Evolutionary conservation across 92 coral and sea anemone species (phyloP).

Genomic region (Desmophyllum pertusum): DNA sequence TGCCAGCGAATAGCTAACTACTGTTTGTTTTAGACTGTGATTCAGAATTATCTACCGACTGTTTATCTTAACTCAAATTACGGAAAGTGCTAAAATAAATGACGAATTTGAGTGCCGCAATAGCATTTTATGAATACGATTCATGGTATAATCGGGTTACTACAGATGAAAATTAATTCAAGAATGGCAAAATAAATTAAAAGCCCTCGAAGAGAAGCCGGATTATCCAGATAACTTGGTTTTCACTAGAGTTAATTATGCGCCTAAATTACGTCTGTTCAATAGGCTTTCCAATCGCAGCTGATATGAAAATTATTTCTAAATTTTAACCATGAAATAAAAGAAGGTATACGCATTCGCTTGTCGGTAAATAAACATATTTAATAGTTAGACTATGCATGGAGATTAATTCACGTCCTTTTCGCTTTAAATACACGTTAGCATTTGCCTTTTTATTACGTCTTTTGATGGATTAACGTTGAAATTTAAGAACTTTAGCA

Average conservation of each 20-base stretch:
- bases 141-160: background rate
- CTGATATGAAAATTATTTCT: slow-evolving; percentile 6
- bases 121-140: background rate
- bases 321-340: slow-evolving; percentile 1
- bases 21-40: background rate
- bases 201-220: background rate
- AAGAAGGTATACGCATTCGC: background rate
- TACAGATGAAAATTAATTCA: background rate
- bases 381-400: background rate
- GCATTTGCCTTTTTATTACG: background rate
- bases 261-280: background rate
- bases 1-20: background rate
- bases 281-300: background rate
- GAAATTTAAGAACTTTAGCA: background rate
- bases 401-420: too few species aligned
- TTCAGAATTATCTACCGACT: background rate
- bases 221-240: background rate
- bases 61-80: background rate
- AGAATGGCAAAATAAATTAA: background rate
- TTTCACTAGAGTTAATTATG: background rate
- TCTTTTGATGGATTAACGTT: background rate
- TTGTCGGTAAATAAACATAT: background rate
- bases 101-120: too few species aligned
- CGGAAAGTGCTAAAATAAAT: background rate
- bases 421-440: background rate